Evolutionary conservation across 2,113 vertebrate species (phyloP), one percentile per base, ranked within the genome.

Genomic region (Malurus melanocephalus): DNA sequence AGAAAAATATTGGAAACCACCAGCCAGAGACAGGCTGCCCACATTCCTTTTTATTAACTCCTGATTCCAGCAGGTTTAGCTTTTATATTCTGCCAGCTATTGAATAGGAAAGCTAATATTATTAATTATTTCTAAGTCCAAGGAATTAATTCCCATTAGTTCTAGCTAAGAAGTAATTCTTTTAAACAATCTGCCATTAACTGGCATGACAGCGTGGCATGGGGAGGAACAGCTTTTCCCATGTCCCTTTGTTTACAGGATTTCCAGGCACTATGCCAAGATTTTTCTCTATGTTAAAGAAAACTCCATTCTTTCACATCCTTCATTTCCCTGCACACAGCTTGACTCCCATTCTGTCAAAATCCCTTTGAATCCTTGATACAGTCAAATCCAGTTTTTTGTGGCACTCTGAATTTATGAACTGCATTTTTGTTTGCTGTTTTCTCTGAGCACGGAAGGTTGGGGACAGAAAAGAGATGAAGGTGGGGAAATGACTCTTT

Each of bases 201-300:
- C 38, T 73, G 66, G 43, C 33, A 59, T 52, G 72, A 45, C 40
- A 66, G n/a, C 19, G 24, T 59, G 52, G 66, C 10, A 2, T 6
- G 16, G 22, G 27, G n/a, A 89, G 28, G 53, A 89, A 56, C 0
- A 4, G 19, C 21, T 80, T 87, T 85, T 78, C 78, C 55, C 80
- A 88, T 45, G 59, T 66, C 79, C 62, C n/a, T 75, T 84, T 82
- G 32, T 53, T 79, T 73, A 66, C 51, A 75, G 88, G 77, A 75
- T 81, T 88, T 93, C 87, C 83, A 90, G 92, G 80, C 89, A 67
- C 60, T 33, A 23, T 66, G 82, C 93, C 89, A 91, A 73, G 64
- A 74, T 6, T 59, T 88, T 56, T 61, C 69, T 61, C 28, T n/a
- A 3, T 9, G 4, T 87, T 90, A 87, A 87, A 91, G 74, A 90